These are phyloP conservation scores for Tenthredo notha DNA, from an alignment of 2,888 invertebrate species.

Conservation along the genomic window DNA sequence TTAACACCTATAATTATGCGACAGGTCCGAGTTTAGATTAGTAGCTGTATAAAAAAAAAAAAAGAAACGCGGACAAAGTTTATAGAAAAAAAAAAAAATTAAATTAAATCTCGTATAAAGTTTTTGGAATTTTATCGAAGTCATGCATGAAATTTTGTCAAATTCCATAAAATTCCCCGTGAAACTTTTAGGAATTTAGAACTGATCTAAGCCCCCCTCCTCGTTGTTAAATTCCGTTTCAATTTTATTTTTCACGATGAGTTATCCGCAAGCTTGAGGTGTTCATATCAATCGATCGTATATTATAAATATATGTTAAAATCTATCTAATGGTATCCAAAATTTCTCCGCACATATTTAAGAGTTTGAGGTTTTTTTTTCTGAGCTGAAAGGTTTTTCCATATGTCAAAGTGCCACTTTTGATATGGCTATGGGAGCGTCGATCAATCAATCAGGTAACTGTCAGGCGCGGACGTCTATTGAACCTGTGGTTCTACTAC, in stretches of 20 bases:
- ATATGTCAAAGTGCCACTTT: slow-evolving; percentile 35
- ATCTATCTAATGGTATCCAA: neutral
- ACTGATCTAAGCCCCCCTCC: too few species aligned
- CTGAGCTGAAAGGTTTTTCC: slow-evolving; percentile 23
- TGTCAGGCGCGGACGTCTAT: slow-evolving; percentile 42
- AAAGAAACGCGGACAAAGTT: neutral
- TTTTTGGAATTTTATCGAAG: neutral
- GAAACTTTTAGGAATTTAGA: too few species aligned
- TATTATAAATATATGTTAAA: slow-evolving; percentile 2
- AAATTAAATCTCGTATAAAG: neutral
- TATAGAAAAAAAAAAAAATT: neutral
- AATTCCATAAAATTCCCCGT: neutral
- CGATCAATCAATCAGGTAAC: slow-evolving; percentile 41
- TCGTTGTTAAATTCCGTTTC: neutral
- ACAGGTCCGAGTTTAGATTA: neutral
- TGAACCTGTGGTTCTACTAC: slow-evolving; percentile 2
- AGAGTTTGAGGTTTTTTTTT: neutral
- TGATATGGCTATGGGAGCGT: neutral
- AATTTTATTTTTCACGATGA: neutral
- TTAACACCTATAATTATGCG: neutral
- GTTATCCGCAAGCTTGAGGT: neutral
- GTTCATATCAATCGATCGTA: neutral
- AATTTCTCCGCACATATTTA: neutral
- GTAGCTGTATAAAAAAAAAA: neutral
- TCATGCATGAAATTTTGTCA: neutral